phyloP scores from a whole-genome alignment of 37 sponge, comb jelly and placozoan genomes.

The Chondrilla cf. caribensis region DNA sequence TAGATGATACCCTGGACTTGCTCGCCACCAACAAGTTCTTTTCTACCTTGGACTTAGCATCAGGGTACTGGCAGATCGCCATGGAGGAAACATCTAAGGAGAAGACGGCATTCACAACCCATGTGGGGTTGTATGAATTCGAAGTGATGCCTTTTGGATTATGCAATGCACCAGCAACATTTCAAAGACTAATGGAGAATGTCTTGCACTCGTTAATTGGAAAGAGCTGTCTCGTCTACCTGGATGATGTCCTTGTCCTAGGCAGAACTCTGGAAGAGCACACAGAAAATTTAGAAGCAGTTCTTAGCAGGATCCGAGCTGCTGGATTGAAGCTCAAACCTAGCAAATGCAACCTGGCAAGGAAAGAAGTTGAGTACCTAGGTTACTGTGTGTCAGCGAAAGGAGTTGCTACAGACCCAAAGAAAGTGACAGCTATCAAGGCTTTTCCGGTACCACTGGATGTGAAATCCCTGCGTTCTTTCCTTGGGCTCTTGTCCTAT shows the following conservation, averaged over 20 bases:
- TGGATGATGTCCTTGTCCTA: conserved; percentile 45
- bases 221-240: conserved; percentile 22
- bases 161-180: conserved; percentile 41
- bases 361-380: conserved; percentile 20
- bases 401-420: conserved; percentile 28
- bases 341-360: conserved; percentile 21
- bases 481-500: conserved; percentile 32
- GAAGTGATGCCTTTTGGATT: conserved; percentile 52
- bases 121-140: conserved; percentile 37
- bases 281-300: not conserved
- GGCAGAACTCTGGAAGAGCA: conserved; percentile 19
- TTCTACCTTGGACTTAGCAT: conserved; percentile 4
- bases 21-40: conserved; percentile 23
- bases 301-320: not conserved
- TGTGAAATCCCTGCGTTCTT: conserved; percentile 30
- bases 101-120: conserved; percentile 42
- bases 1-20: conserved; percentile 52
- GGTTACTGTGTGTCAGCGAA: conserved; percentile 22
- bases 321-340: conserved; percentile 33
- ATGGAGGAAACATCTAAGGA: conserved; percentile 5
- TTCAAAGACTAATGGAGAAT: conserved; percentile 41
- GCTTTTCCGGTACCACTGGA: conserved; percentile 32
- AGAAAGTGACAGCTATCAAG: conserved; percentile 16
- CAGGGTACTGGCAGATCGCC: conserved; percentile 44
- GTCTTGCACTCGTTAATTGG: conserved; percentile 14